phyloP scores from a whole-genome alignment of 2,113 vertebrate species.

The Phoxinus phoxinus region DNA sequence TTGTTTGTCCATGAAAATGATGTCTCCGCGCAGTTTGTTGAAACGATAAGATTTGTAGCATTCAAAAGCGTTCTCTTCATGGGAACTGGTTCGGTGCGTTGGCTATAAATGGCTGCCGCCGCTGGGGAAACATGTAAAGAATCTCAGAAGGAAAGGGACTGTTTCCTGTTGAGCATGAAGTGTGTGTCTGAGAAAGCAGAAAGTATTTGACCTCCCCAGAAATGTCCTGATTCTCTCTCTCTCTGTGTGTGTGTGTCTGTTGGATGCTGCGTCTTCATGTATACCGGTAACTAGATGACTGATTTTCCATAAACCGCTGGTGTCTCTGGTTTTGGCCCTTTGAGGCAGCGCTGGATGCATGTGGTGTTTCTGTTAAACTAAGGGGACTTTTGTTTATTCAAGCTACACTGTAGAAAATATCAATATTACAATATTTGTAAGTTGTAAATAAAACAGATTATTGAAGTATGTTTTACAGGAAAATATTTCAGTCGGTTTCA shows the following conservation, averaged over 20 bases:
- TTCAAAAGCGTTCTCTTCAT: constrained; percentile 52
- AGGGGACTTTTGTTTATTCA: no score
- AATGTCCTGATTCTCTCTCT: not conserved
- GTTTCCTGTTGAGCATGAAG: constrained; percentile 67
- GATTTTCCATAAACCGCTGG: not conserved
- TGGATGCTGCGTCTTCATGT: not conserved
- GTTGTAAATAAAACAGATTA: no score
- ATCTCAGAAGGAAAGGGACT: constrained; percentile 62
- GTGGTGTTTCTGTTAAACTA: no score
- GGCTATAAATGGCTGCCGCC: constrained; percentile 71
- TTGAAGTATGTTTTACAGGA: no score
- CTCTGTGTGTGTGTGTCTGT: not conserved
- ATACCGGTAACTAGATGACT: not conserved
- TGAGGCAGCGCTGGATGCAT: no score
- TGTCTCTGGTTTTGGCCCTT: not conserved
- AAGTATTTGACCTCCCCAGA: constrained; percentile 38
- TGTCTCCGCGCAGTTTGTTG: constrained; percentile 15
- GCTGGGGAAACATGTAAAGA: constrained; percentile 70
- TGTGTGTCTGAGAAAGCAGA: constrained; percentile 20
- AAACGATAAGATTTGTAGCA: constrained; percentile 47
- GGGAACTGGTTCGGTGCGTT: constrained; percentile 63
- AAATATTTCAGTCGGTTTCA: no score
- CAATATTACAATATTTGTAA: no score
- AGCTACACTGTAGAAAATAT: no score
- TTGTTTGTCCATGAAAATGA: not conserved